These are phyloP conservation scores for Desmodus rotundus DNA, from an alignment of 2,113 vertebrate genomes.

Conservation along the genomic window DNA sequence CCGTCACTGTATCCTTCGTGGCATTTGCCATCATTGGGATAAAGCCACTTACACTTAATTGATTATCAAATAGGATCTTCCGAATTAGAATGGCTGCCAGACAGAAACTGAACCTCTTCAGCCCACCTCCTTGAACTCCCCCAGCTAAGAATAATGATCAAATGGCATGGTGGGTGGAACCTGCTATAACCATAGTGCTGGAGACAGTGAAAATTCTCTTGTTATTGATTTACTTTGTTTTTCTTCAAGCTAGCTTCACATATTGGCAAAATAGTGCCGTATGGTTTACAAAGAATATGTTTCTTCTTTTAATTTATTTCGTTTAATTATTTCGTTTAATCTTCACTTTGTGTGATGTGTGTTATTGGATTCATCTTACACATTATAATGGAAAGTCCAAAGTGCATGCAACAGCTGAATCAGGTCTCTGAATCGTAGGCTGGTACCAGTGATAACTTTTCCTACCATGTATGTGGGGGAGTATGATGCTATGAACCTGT, in stretches of 20 bases:
- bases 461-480: no score
- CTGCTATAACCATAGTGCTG: background rate
- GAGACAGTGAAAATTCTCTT: background rate
- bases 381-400: background rate
- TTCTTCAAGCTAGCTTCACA: background rate
- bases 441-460: background rate
- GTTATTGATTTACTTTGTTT: background rate
- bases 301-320: no score
- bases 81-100: background rate
- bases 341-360: background rate
- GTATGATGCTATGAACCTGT: background rate
- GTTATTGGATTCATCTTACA: background rate
- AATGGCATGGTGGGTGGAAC: background rate
- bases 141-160: background rate
- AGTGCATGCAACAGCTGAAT: background rate
- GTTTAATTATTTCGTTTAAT: background rate
- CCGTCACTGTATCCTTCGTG: background rate
- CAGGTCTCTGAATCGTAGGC: background rate
- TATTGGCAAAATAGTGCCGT: background rate
- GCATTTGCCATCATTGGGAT: background rate
- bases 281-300: background rate
- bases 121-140: background rate
- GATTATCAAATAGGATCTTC: background rate
- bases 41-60: background rate
- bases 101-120: background rate